Percentiles rank a stretch among this genome's conserved stretches.
phyloP scores from a whole-genome alignment of 2,113 vertebrate genomes.

The Elanus axillaris region DNA sequence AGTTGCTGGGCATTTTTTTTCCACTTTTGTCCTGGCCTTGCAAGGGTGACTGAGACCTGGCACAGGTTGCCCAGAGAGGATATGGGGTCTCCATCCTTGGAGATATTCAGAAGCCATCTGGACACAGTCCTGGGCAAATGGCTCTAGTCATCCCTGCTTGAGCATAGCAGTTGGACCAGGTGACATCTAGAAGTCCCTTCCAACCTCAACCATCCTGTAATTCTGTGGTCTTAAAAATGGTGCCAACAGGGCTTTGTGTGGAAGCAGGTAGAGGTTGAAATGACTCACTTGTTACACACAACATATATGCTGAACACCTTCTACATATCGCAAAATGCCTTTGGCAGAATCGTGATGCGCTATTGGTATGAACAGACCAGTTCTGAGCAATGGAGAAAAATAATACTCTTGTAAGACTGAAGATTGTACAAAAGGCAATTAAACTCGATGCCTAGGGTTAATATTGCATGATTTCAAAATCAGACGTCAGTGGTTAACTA shows the following conservation, averaged over 20 bases:
- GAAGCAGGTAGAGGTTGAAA: neutral
- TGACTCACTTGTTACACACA: neutral
- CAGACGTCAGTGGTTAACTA: constrained; percentile 13
- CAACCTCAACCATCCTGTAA: neutral
- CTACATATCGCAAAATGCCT: neutral
- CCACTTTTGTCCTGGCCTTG: neutral
- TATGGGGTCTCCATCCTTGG: neutral
- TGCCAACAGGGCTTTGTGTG: neutral
- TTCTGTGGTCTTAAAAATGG: neutral
- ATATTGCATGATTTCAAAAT: neutral
- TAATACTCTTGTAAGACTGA: neutral
- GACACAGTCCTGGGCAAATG: accelerated
- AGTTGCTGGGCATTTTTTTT: neutral
- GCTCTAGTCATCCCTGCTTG: neutral
- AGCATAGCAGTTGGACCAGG: neutral
- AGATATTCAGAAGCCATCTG: neutral
- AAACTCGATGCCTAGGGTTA: neutral
- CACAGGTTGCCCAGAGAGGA: neutral
- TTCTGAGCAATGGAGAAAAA: neutral
- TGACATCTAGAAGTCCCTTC: neutral
- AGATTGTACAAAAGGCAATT: neutral
- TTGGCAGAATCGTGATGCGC: neutral
- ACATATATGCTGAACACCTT: neutral
- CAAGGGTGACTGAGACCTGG: neutral
- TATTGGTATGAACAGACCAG: neutral